Percentiles rank a stretch among this genome's conserved stretches.
phyloP scores from a whole-genome alignment of 2,888 invertebrate species.

The Sthenelais limicola region DNA sequence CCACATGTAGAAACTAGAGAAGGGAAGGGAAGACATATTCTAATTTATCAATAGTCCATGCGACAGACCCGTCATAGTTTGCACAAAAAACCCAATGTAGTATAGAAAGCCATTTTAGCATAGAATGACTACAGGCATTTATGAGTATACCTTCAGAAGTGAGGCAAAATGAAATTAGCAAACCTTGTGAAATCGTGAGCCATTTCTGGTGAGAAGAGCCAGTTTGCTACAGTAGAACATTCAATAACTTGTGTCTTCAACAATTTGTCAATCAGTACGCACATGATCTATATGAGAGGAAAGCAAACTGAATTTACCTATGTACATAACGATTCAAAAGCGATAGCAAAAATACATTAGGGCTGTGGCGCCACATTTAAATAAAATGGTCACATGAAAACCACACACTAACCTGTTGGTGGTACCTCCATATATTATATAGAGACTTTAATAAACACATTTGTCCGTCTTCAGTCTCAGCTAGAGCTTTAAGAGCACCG shows the following conservation, averaged over 20 bases:
- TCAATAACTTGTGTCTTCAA: conserved; percentile 97
- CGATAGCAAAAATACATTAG: no score
- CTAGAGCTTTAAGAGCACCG: conserved; percentile 48
- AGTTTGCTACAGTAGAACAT: conserved; percentile 96
- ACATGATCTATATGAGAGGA: conserved; percentile 83
- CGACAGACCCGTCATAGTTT: no score
- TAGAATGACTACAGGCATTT: no score
- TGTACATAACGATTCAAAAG: no score
- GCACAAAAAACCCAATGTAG: no score
- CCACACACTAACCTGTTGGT: conserved; percentile 79
- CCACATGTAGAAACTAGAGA: conserved; percentile 89
- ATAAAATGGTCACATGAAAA: neutral
- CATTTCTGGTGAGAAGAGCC: conserved; percentile 98
- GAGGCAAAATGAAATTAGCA: no score
- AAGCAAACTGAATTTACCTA: neutral
- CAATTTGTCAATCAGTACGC: conserved; percentile 95
- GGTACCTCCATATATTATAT: conserved; percentile 95
- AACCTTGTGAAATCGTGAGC: conserved; percentile 87
- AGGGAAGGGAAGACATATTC: neutral
- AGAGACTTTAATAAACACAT: conserved; percentile 92
- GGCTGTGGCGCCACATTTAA: no score
- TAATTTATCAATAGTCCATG: no score
- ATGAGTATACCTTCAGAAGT: no score
- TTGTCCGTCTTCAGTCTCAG: conserved; percentile 85
- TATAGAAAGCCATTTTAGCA: no score